phyloP scores from a whole-genome alignment of 2,888 invertebrate species.

The Doris montereyensis region DNA sequence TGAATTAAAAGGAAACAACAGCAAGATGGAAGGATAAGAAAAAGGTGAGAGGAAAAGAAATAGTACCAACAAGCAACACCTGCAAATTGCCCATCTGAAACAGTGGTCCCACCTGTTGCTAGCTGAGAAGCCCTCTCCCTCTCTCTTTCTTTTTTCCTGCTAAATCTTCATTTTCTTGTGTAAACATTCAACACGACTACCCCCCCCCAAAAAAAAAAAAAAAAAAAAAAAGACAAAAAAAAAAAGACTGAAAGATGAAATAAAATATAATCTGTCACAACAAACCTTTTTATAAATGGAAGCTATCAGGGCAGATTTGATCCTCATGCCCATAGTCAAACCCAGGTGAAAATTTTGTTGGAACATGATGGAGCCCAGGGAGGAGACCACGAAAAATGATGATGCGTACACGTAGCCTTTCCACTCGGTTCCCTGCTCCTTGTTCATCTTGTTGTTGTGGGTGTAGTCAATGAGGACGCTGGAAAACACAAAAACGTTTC shows the following conservation, averaged over 20 bases:
- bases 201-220: too few relatives aligned
- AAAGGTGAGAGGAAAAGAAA: too few relatives aligned
- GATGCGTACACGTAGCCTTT: constrained; percentile 89
- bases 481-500: too few relatives aligned
- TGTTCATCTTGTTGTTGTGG: constrained; percentile 27
- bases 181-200: too few relatives aligned
- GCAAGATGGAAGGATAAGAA: too few relatives aligned
- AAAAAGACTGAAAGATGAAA: background rate
- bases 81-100: too few relatives aligned
- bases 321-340: constrained; percentile 88
- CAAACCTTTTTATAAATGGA: constrained; percentile 86
- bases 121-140: too few relatives aligned
- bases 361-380: constrained; percentile 86
- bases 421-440: constrained; percentile 77
- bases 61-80: too few relatives aligned
- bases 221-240: background rate
- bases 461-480: constrained; percentile 45
- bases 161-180: background rate
- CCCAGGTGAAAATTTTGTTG: constrained; percentile 90
- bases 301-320: constrained; percentile 90
- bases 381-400: constrained; percentile 82
- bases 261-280: background rate
- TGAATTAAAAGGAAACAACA: too few relatives aligned
- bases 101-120: too few relatives aligned
- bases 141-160: background rate